Percentiles rank a stretch among this genome's conserved stretches.
phyloP scores from a whole-genome alignment of 2,797 vertebrate species.

The Poeciliopsis turneri region DNA sequence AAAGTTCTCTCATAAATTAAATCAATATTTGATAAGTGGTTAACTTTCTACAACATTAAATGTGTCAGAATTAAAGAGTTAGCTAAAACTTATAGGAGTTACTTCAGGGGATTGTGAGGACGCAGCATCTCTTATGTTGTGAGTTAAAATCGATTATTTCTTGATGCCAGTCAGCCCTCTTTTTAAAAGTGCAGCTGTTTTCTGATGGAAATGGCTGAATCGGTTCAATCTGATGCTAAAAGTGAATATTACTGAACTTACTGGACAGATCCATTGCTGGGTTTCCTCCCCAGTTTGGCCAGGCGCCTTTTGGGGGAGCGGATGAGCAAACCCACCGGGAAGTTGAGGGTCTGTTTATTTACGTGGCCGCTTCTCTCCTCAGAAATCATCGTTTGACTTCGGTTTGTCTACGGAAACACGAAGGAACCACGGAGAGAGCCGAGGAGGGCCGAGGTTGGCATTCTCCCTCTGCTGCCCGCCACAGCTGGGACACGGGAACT shows the following conservation, averaged over 20 bases:
- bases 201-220: background rate
- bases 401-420: conserved; percentile 25
- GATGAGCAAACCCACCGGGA: conserved; percentile 80
- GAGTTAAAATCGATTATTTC: too few relatives aligned
- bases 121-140: too few relatives aligned
- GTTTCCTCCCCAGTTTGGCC: conserved; percentile 80
- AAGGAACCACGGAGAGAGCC: background rate
- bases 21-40: background rate
- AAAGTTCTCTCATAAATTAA: background rate
- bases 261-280: conserved; percentile 84
- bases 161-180: background rate
- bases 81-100: too few relatives aligned
- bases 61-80: background rate
- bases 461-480: conserved; percentile 3
- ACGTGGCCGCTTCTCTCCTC: conserved; percentile 77
- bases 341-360: conserved; percentile 75
- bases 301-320: conserved; percentile 82
- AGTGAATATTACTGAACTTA: conserved; percentile 60
- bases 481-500: background rate
- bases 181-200: background rate
- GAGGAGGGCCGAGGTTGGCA: conserved; percentile 1
- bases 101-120: too few relatives aligned
- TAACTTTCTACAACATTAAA: background rate
- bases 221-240: background rate
- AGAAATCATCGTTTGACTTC: conserved; percentile 77